phyloP scores from a whole-genome alignment of 2,888 invertebrate genomes.

The Bombylius major region DNA sequence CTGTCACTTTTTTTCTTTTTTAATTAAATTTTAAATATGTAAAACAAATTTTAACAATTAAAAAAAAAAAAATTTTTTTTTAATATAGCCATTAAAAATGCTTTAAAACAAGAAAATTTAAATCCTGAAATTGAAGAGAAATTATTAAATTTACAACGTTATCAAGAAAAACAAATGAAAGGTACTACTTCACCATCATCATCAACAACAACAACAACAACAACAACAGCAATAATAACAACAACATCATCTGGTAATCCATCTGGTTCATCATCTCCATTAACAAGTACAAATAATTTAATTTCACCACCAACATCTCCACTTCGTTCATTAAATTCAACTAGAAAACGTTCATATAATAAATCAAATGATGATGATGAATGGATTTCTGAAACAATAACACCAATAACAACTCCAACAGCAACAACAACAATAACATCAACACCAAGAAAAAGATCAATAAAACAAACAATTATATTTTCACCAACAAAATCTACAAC shows the following conservation, averaged over 20 bases:
- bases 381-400: slow-evolving; percentile 35
- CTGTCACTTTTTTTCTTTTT: not conserved
- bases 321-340: not conserved
- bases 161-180: slow-evolving; percentile 68
- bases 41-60: no score
- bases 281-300: not conserved
- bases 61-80: not conserved
- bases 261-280: no score
- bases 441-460: slow-evolving; percentile 23
- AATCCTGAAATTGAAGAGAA: slow-evolving; percentile 90
- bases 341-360: slow-evolving; percentile 8
- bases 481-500: not conserved
- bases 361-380: slow-evolving; percentile 20
- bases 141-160: slow-evolving; percentile 71
- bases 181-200: not conserved
- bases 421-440: not conserved
- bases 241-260: not conserved
- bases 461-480: slow-evolving; percentile 11
- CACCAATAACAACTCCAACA: not conserved
- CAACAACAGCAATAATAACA: not conserved
- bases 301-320: slow-evolving; percentile 9
- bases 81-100: slow-evolving; percentile 73
- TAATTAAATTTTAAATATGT: not conserved
- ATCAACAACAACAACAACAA: not conserved
- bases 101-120: slow-evolving; percentile 80